Evolutionary conservation across 2,113 vertebrate genomes (phyloP).

Genomic region (Rhynchomys soricoides): DNA sequence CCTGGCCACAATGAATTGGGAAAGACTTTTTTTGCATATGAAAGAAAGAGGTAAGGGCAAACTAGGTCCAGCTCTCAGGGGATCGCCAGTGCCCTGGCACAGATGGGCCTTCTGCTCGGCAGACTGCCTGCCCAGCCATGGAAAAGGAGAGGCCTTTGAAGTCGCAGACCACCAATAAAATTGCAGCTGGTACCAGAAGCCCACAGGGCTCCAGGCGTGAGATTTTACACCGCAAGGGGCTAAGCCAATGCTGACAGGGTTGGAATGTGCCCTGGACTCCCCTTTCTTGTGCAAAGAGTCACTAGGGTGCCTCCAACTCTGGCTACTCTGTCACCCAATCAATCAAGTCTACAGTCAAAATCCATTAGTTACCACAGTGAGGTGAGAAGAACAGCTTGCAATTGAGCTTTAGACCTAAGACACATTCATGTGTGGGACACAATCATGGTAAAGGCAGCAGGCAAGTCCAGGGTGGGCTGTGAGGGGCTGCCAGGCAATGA

Average conservation of each 20-base stretch:
- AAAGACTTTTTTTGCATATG: constrained; percentile 29
- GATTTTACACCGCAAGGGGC: constrained; percentile 80
- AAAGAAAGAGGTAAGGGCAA: background rate
- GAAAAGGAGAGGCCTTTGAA: constrained; percentile 87
- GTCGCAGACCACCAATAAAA: constrained; percentile 89
- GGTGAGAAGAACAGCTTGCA: background rate
- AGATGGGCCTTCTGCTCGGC: constrained; percentile 77
- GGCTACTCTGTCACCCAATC: constrained; percentile 63
- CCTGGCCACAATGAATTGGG: background rate
- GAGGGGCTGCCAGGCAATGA: background rate
- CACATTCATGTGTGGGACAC: background rate
- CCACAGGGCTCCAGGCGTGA: constrained; percentile 82
- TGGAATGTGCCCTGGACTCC: constrained; percentile 71
- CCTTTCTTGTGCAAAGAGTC: constrained; percentile 11
- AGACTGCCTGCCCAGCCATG: constrained; percentile 78
- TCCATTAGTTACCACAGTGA: background rate
- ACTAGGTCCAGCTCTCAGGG: background rate
- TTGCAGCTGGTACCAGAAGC: constrained; percentile 87
- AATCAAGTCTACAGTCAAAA: constrained; percentile 32
- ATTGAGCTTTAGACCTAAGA: background rate
- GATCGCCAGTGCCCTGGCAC: constrained; percentile 77
- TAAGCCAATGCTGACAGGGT: constrained; percentile 74
- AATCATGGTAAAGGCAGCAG: background rate
- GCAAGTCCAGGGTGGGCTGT: background rate
- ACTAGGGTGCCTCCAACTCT: constrained; percentile 60